phyloP scores from a whole-genome alignment of 2,888 invertebrate species.

The Ametastegia equiseti region DNA sequence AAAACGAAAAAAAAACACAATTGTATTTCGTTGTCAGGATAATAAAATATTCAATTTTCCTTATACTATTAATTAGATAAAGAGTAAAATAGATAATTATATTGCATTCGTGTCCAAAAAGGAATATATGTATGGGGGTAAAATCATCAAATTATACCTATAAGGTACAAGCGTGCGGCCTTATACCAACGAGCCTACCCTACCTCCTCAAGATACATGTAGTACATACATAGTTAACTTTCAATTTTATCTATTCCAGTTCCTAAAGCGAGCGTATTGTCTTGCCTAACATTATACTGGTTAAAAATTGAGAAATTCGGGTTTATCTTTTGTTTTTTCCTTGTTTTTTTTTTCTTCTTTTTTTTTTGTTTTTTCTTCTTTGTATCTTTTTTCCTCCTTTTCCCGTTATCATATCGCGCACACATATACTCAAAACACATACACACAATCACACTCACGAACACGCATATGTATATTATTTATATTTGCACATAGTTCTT shows the following conservation, averaged over 20 bases:
- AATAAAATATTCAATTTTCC: neutral
- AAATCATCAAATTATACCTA: too few species aligned
- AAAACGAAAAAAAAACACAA: neutral
- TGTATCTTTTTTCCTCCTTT: neutral
- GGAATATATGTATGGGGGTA: too few species aligned
- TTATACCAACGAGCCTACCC: neutral
- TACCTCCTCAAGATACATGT: neutral
- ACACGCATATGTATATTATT: neutral
- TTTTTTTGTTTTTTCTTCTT: neutral
- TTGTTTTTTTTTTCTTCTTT: neutral
- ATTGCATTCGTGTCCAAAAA: neutral
- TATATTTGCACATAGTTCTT: conserved; percentile 1
- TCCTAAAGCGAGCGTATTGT: conserved; percentile 4
- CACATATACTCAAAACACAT: neutral
- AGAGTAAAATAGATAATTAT: neutral
- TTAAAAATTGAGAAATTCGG: conserved; percentile 1
- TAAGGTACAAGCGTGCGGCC: too few species aligned
- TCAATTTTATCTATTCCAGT: conserved; percentile 17
- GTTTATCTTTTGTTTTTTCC: neutral
- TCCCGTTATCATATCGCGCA: neutral
- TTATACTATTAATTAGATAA: neutral
- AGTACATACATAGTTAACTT: conserved; percentile 33
- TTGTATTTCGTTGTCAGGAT: neutral
- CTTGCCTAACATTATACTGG: conserved; percentile 28
- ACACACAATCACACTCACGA: neutral